Conservation (phyloP, 2,888 invertebrate species). For the Phaonia tiefii region DNA sequence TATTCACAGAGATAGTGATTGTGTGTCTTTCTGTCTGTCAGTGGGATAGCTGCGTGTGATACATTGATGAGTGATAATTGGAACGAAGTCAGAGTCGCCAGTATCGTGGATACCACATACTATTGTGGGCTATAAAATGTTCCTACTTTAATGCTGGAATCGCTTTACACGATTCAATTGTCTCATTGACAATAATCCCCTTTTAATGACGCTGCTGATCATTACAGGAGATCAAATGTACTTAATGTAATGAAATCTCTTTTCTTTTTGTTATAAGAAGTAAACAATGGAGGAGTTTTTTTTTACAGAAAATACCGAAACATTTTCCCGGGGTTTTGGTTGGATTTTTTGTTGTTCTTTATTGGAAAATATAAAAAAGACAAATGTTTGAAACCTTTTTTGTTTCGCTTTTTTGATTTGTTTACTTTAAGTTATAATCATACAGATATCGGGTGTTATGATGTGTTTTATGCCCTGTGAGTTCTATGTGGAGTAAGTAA, state of each 20-base stretch:
- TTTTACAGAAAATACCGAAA: conserved; percentile 15
- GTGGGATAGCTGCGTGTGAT: not conserved
- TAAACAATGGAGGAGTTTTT: too few species aligned
- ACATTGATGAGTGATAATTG: conserved; percentile 54
- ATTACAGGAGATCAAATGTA: conserved; percentile 53
- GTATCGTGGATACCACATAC: not conserved
- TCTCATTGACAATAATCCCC: conserved; percentile 53
- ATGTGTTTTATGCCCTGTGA: conserved; percentile 32
- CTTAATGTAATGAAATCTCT: conserved; percentile 45
- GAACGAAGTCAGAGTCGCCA: conserved; percentile 39
- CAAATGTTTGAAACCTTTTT: conserved; percentile 17
- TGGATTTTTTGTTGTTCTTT: not conserved
- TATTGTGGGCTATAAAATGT: conserved; percentile 32
- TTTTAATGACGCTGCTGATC: conserved; percentile 54
- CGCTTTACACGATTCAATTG: not conserved
- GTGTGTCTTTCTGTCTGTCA: not conserved
- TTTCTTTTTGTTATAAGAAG: not conserved
- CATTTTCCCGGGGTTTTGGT: conserved; percentile 22
- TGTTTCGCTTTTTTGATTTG: conserved; percentile 31
- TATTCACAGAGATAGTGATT: conserved; percentile 19
- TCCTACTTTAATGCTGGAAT: conserved; percentile 1
- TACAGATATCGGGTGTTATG: conserved; percentile 14
- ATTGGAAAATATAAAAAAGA: conserved; percentile 24
- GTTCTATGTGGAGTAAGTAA: conserved; percentile 26
- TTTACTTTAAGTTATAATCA: conserved; percentile 31